Base-by-base conservation (phyloP, 2,888 invertebrate species). In the Sisyra nigra region DNA sequence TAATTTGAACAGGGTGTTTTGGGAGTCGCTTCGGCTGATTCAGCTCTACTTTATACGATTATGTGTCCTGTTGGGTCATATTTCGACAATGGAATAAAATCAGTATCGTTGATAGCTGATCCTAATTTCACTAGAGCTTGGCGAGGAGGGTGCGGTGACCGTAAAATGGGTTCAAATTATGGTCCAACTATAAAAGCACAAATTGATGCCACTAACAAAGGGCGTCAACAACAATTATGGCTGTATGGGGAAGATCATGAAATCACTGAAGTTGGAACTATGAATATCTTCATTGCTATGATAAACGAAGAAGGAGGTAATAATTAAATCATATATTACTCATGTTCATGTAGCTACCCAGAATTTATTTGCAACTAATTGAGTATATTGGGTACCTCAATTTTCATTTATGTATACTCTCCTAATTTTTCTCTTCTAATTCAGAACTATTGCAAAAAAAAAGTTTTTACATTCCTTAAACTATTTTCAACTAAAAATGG, bases 251-350 rank as follows among this genome's bases (percentile, higher is more conserved):
- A 87, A 1, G 81, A 97, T 55, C 81, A 93, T 57, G 77, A 91
- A 59, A 59, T 98, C 18, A 97, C 98, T 0, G 98, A 98, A 72
- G 94, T 89, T 37, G 98, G 98, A 42, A 88, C 96, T 10, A 98
- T 98, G 98, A 98, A 98, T 60, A 77, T 98, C 43, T 96, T 97
- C 60, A 72, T 92, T 59, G 78, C 85, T 54, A 81, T 79, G 64
- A 71, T 82, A 49, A 87, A 96, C 57, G 83, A 89, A 43, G 68
- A 85, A 57, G 96, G 94, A 74, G 88, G 92, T 92, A 63, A 62
- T n/a, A n/a, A n/a, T n/a, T n/a, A n/a, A n/a, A n/a, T n/a, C n/a
- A n/a, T n/a, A 62, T 54, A n/a, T n/a, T n/a, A n/a, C n/a, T n/a
- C n/a, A n/a, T n/a, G n/a, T n/a, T n/a, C n/a, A n/a, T n/a, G n/a